Percentiles rank a stretch among this genome's conserved stretches.
These are phyloP conservation scores for Gonocerus acuteangulatus DNA, from an alignment of 2,888 invertebrate species.

Conservation along the genomic window DNA sequence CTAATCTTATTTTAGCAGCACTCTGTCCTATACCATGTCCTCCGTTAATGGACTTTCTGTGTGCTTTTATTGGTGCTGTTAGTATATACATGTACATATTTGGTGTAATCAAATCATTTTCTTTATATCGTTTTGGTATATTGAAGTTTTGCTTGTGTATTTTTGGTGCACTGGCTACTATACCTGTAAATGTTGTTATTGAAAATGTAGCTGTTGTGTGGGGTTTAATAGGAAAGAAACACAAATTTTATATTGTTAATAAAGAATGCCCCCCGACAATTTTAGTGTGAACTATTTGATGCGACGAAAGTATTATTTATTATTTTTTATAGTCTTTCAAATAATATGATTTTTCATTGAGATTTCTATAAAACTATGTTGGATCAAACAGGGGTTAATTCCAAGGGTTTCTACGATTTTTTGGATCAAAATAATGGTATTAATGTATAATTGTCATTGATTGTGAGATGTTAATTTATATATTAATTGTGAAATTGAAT, in stretches of 20 bases:
- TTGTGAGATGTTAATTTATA: too few species aligned
- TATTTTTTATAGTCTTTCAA: too few species aligned
- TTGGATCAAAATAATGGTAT: too few species aligned
- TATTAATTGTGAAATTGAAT: too few species aligned
- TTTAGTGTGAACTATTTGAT: slow-evolving; percentile 2
- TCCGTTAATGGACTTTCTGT: slow-evolving; percentile 71
- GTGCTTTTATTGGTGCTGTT: slow-evolving; percentile 86
- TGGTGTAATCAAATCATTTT: slow-evolving; percentile 94
- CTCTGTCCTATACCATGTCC: slow-evolving; percentile 83
- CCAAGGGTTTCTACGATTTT: too few species aligned
- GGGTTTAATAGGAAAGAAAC: slow-evolving; percentile 89
- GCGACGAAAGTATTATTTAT: too few species aligned
- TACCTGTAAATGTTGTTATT: slow-evolving; percentile 87
- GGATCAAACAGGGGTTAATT: too few species aligned
- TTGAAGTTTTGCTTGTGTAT: slow-evolving; percentile 71
- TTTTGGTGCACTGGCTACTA: slow-evolving; percentile 77
- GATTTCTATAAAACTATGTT: too few species aligned
- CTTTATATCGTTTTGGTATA: slow-evolving; percentile 75
- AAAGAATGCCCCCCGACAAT: slow-evolving; percentile 61
- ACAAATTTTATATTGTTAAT: slow-evolving; percentile 94
- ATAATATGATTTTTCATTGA: too few species aligned
- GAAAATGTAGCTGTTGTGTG: slow-evolving; percentile 92
- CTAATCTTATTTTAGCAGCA: slow-evolving; percentile 76
- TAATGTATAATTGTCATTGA: too few species aligned
- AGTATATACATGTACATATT: slow-evolving; percentile 97